Evolutionary conservation across 23 tunicate species (phyloP), one percentile per base, ranked within the genome.

Genomic region (Trididemnum nubilum): DNA sequence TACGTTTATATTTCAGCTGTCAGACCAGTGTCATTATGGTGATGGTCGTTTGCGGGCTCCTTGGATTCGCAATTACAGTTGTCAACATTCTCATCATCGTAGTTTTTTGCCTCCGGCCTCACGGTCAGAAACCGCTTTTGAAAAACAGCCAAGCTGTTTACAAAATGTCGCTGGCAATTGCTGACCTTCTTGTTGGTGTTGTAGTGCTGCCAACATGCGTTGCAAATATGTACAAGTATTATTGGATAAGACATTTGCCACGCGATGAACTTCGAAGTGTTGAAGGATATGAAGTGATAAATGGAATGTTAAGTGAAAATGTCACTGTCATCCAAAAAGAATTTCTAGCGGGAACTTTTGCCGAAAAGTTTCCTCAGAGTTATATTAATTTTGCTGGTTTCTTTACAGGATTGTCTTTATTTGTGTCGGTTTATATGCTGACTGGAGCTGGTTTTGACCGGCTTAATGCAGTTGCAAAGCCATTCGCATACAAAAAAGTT

Each of bases 121-220:
- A 0, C 33, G 19, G 22, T 5, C 40, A 65, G 23, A 85, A 71
- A 33, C 37, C 44, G 0, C 77, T 67, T 29, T 54, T 87, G 15
- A 54, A 82, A 23, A 82, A 88, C 71, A 88, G 87, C 64, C 93
- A 88, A 76, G 72, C 93, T 4, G 83, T 82, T 23, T 88, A 82
- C 72, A 88, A 88, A 29, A 34, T 76, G n/a, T 88, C 93, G 0
- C 72, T 88, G 35, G 93, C 87, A n/a, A 36, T 82, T 33, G 93
- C 93, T 34, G 93, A 88, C 57, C 38, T 88, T 22, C 15, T 88
- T 29, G 93, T 88, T 52, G 93, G 93, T 0, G 21, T 77, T 0
- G 34, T 88, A 40, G 87, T 88, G 23, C 33, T 88, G 35, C 93
- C 93, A 0, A 76, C 81, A 1, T 88, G 77, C 71, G 69, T 82